These are phyloP conservation scores for Poeciliopsis retropinna DNA, from an alignment of 2,113 vertebrate species.

Conservation along the genomic window DNA sequence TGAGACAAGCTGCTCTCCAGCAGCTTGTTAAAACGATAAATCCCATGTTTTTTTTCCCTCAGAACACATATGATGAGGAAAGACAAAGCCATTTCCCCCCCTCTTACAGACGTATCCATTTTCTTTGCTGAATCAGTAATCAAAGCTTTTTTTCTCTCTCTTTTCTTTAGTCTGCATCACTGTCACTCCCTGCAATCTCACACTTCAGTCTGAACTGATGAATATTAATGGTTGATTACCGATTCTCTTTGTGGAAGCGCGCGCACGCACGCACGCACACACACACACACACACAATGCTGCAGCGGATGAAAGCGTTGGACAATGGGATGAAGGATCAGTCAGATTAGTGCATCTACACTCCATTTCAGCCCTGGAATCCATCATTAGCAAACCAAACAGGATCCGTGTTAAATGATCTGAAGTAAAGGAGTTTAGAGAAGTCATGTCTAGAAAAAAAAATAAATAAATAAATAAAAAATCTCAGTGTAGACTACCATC, in stretches of 20 bases:
- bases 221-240: conserved; percentile 79
- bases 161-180: conserved; percentile 25
- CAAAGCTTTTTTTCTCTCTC: conserved; percentile 62
- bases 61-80: conserved; percentile 28
- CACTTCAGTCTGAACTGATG: conserved; percentile 62
- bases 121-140: conserved; percentile 76
- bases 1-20: conserved; percentile 47
- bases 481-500: conserved; percentile 51
- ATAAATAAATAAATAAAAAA: neutral
- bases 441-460: conserved; percentile 34
- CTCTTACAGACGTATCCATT: conserved; percentile 49
- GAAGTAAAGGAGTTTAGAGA: conserved; percentile 45
- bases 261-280: conserved; percentile 36
- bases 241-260: conserved; percentile 71
- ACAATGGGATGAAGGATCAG: conserved; percentile 64
- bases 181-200: conserved; percentile 60
- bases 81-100: conserved; percentile 28
- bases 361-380: conserved; percentile 35
- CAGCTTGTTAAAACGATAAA: conserved; percentile 58
- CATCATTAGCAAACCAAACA: conserved; percentile 63
- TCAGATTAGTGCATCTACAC: conserved; percentile 60
- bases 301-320: conserved; percentile 65
- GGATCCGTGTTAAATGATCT: conserved; percentile 47
- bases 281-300: conserved; percentile 46
- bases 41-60: conserved; percentile 32